Evolutionary conservation across 2,797 vertebrate genomes (phyloP).

Genomic region (Apogon talboti): DNA sequence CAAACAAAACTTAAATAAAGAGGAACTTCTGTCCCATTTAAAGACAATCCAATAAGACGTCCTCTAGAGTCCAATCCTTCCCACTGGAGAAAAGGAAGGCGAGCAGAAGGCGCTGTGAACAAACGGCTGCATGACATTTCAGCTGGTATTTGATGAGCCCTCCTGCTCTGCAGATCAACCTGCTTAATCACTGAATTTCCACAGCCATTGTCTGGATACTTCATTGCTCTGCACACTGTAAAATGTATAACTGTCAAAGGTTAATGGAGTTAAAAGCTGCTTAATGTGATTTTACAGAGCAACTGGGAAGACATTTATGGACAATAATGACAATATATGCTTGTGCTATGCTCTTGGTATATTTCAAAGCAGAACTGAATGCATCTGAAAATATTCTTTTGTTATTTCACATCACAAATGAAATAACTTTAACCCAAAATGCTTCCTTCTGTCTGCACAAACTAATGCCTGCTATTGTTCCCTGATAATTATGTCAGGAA

Average conservation of each 20-base stretch:
- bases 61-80: no score
- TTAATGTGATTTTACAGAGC: conserved; percentile 16
- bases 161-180: conserved; percentile 9
- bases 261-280: conserved; percentile 32
- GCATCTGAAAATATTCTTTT: conserved; percentile 15
- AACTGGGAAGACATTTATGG: conserved; percentile 39
- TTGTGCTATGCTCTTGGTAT: background rate
- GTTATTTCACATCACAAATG: background rate
- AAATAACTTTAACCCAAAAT: conserved; percentile 2
- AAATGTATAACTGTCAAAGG: conserved; percentile 28
- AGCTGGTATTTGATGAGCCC: background rate
- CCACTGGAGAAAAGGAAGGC: background rate
- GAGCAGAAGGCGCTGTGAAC: background rate
- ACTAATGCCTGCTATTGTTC: conserved; percentile 13
- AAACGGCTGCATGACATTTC: background rate
- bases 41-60: no score
- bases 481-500: conserved; percentile 33
- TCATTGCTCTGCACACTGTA: conserved; percentile 9
- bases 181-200: conserved; percentile 25
- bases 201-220: conserved; percentile 22
- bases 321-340: conserved; percentile 25
- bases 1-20: no score
- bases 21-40: no score
- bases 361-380: conserved; percentile 15
- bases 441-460: conserved; percentile 17